Conservation (phyloP, 2,888 invertebrate species). For the Tenthredo scrophulariae region DNA sequence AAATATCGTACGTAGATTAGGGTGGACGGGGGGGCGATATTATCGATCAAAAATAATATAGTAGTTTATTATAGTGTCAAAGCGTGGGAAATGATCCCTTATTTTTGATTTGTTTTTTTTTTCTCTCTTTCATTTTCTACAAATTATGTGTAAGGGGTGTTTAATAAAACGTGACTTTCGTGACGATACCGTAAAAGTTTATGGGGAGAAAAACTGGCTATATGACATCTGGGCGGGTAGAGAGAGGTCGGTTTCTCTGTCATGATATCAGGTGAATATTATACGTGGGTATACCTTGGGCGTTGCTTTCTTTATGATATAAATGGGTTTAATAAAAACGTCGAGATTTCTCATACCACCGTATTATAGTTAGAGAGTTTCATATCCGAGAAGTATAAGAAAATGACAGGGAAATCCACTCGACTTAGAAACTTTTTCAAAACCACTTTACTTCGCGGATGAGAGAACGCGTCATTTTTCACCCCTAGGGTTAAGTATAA, state of each 20-base stretch:
- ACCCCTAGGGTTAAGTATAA: conserved; percentile 26
- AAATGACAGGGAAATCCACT: conserved; percentile 62
- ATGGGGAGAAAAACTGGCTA: conserved; percentile 18
- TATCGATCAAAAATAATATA: too few relatives aligned
- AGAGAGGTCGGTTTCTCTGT: not conserved
- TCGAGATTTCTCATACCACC: conserved; percentile 52
- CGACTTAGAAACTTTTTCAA: conserved; percentile 60
- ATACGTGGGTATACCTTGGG: not conserved
- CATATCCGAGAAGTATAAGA: conserved; percentile 9
- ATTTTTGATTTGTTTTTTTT: not conserved
- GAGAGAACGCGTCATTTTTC: conserved; percentile 29
- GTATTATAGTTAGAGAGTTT: not conserved
- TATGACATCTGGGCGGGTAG: not conserved
- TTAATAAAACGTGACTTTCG: conserved; percentile 34
- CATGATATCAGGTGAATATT: conserved; percentile 25
- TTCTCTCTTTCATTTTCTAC: not conserved
- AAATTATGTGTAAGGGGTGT: conserved; percentile 17
- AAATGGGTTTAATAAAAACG: conserved; percentile 57
- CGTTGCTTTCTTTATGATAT: conserved; percentile 8
- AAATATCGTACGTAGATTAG: not conserved
- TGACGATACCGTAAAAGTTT: conserved; percentile 16
- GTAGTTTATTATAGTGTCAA: too few relatives aligned
- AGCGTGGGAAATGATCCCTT: not conserved
- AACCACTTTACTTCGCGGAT: conserved; percentile 58
- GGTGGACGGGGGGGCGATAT: not conserved